phyloP scores from a whole-genome alignment of 2,888 invertebrate species.

The Leucozona laternaria region DNA sequence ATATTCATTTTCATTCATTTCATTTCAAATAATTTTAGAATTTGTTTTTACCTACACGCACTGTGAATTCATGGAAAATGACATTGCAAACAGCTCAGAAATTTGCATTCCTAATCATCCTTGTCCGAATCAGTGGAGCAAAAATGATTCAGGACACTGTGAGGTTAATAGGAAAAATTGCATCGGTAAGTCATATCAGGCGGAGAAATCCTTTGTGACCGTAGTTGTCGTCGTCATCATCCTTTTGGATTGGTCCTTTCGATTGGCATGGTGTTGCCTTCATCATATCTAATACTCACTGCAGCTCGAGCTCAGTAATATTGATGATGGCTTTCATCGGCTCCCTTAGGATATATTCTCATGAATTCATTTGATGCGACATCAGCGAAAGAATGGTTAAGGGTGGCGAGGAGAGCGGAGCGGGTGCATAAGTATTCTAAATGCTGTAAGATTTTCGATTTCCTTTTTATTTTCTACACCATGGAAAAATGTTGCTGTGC shows the following conservation, averaged over 20 bases:
- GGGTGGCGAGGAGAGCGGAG: background rate
- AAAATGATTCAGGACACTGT: slow-evolving; percentile 36
- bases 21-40: background rate
- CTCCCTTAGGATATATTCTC: slow-evolving; percentile 55
- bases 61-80: slow-evolving; percentile 10
- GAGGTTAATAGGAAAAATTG: slow-evolving; percentile 52
- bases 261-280: background rate
- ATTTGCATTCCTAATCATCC: slow-evolving; percentile 65
- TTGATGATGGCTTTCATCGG: slow-evolving; percentile 70
- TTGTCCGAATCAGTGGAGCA: slow-evolving; percentile 24
- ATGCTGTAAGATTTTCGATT: slow-evolving; percentile 31
- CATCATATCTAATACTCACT: slow-evolving; percentile 42
- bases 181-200: slow-evolving; percentile 54
- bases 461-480: background rate
- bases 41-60: slow-evolving; percentile 2
- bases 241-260: background rate
- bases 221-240: background rate
- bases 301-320: slow-evolving; percentile 66
- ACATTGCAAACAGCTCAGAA: slow-evolving; percentile 21
- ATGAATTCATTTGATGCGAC: slow-evolving; percentile 67
- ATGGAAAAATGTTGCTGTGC: background rate
- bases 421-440: background rate
- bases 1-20: background rate
- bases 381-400: background rate
- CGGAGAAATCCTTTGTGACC: slow-evolving; percentile 43